Percentiles rank a stretch among this genome's conserved stretches.
Conservation (phyloP, 2,797 vertebrate genomes). For the Okamejei kenojei region DNA sequence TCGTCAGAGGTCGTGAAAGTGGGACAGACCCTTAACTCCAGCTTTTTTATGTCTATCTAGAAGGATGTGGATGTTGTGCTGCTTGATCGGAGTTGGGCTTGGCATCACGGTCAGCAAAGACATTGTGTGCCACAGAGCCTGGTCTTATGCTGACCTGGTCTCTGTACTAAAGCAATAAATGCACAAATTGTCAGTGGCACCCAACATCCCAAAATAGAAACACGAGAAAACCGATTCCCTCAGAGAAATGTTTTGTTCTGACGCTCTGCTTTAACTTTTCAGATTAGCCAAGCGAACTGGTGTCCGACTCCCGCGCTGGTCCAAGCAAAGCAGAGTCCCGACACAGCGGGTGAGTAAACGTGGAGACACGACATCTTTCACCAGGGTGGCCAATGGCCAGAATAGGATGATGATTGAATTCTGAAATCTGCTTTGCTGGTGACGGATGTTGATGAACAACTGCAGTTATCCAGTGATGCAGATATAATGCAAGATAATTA, state of each 20-base stretch:
- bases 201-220: too few species aligned
- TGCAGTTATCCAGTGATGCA: background rate
- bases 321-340: constrained; percentile 46
- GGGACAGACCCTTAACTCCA: too few species aligned
- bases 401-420: background rate
- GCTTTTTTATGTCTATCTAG: too few species aligned
- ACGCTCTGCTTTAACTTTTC: constrained; percentile 42
- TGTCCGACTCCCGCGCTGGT: constrained; percentile 55
- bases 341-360: constrained; percentile 52
- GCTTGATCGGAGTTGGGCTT: too few species aligned
- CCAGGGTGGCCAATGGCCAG: background rate
- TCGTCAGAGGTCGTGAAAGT: too few species aligned
- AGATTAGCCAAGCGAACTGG: constrained; percentile 84
- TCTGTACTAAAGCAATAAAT: too few species aligned
- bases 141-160: too few species aligned
- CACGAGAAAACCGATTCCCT: background rate
- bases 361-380: background rate
- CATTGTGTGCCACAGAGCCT: too few species aligned
- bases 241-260: constrained; percentile 22
- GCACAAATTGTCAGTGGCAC: too few species aligned
- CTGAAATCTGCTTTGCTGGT: background rate
- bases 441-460: background rate
- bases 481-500: background rate
- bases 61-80: too few species aligned
- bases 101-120: too few species aligned